These are phyloP conservation scores for Myiopsitta monachus DNA, from an alignment of 2,113 vertebrate species.

Conservation along the genomic window DNA sequence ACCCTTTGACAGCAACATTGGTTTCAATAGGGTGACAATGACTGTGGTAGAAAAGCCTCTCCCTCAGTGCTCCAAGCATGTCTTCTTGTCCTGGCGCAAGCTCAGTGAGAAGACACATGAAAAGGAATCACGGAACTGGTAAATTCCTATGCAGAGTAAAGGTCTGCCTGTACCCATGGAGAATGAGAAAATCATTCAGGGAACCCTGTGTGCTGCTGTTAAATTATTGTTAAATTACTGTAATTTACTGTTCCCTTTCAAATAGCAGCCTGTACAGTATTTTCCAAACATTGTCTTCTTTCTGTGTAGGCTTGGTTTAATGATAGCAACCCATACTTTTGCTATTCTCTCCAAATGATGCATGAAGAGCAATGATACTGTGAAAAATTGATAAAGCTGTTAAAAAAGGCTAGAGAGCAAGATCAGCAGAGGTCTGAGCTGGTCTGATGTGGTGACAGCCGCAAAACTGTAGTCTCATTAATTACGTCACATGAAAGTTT, in stretches of 20 bases:
- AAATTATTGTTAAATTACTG: background rate
- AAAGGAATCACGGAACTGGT: background rate
- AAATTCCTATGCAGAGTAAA: background rate
- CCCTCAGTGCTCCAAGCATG: background rate
- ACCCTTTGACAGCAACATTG: background rate
- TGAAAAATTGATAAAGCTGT: background rate
- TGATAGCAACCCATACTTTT: background rate
- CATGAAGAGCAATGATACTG: background rate
- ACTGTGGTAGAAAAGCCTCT: background rate
- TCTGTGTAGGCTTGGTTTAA: conserved; percentile 12
- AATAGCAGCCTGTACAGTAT: background rate
- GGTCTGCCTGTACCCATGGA: conserved; percentile 50
- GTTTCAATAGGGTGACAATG: background rate
- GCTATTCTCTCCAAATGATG: background rate
- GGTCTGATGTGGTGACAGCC: background rate
- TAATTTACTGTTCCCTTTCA: conserved; percentile 22
- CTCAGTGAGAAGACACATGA: background rate
- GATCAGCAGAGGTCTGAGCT: background rate
- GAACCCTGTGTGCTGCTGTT: conserved; percentile 6
- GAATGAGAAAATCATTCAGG: conserved; percentile 7
- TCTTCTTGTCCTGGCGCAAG: background rate
- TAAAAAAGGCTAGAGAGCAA: background rate
- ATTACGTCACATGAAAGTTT: background rate
- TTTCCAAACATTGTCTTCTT: conserved; percentile 24
- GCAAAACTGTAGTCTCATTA: background rate